Evolutionary conservation across 2,113 vertebrate species (phyloP).

Genomic region (Hydrolagus affinis): DNA sequence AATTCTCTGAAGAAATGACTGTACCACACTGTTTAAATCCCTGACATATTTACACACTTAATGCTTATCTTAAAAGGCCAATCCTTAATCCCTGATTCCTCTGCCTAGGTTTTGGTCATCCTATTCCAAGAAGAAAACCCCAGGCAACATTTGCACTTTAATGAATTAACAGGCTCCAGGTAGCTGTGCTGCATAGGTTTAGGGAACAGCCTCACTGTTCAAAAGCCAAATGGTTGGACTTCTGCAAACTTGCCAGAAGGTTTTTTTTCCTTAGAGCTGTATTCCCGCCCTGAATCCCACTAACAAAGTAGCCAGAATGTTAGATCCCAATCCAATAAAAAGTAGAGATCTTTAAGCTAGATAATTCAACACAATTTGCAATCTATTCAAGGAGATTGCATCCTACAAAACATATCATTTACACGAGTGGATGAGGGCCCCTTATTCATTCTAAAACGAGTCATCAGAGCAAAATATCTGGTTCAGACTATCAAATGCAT

Average conservation of each 20-base stretch:
- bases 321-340: neutral
- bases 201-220: neutral
- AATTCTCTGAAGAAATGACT: too few relatives aligned
- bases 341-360: neutral
- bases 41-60: too few relatives aligned
- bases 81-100: neutral
- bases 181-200: neutral
- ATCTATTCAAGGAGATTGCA: neutral
- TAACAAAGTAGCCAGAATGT: neutral
- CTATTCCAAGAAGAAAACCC: neutral
- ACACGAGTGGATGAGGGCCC: neutral
- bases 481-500: neutral
- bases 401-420: neutral
- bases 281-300: neutral
- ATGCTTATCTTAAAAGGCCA: neutral
- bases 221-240: neutral
- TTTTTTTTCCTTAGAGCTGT: neutral
- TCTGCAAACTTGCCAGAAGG: neutral
- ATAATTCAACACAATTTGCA: neutral
- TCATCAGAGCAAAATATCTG: neutral
- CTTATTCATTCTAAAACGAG: neutral
- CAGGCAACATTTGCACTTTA: slow-evolving; percentile 13
- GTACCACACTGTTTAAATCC: neutral
- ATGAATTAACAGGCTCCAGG: neutral
- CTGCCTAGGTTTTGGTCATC: neutral